Evolutionary conservation across 2,888 invertebrate genomes (phyloP).

Genomic region (Phaonia tiefii): DNA sequence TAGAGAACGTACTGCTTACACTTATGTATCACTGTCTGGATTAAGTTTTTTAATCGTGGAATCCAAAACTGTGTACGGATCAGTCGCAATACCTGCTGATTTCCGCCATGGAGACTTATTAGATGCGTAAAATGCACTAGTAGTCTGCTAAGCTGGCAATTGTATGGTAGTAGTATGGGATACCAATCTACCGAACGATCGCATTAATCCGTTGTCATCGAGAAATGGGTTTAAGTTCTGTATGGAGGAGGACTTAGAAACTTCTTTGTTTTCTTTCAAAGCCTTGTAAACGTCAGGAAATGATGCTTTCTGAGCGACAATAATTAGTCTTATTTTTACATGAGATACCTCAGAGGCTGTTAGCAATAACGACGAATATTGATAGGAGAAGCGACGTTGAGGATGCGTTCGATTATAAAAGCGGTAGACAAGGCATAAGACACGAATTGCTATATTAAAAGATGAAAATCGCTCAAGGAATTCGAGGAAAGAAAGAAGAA

Average conservation of each 20-base stretch:
- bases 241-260: background rate
- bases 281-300: conserved; percentile 3
- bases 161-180: background rate
- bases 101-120: conserved; percentile 8
- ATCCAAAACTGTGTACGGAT: conserved; percentile 19
- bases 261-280: background rate
- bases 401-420: conserved; percentile 2
- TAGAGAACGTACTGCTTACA: background rate
- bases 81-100: background rate
- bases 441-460: background rate
- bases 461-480: conserved; percentile 21
- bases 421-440: conserved; percentile 1
- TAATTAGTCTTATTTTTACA: conserved; percentile 1
- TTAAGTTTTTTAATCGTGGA: background rate
- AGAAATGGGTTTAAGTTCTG: conserved; percentile 25
- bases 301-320: background rate
- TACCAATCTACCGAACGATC: conserved; percentile 2
- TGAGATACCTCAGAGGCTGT: background rate
- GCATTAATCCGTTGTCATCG: conserved; percentile 1
- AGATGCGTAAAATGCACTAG: conserved; percentile 12
- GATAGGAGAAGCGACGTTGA: background rate
- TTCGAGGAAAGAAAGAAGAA: background rate
- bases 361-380: background rate
- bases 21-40: background rate
- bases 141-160: background rate